These are phyloP conservation scores for Anthophora plumipes DNA, from an alignment of 2,888 invertebrate species.

Conservation along the genomic window DNA sequence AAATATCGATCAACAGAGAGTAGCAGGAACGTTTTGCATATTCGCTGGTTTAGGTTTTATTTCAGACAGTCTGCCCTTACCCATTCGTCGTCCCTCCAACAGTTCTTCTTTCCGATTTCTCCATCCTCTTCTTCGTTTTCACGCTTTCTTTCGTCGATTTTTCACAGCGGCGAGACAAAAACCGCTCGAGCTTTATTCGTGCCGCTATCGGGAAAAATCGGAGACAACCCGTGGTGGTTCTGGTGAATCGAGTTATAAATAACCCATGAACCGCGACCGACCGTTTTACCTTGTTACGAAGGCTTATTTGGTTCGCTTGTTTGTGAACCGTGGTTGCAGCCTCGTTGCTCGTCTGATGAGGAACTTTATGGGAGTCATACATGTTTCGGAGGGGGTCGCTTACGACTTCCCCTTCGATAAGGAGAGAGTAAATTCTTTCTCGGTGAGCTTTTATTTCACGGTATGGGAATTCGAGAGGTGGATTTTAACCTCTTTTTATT, in stretches of 20 bases:
- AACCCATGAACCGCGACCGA: slow-evolving; percentile 28
- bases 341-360: slow-evolving; percentile 4
- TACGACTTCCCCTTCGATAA: background rate
- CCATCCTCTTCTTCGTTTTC: background rate
- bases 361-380: no score
- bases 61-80: background rate
- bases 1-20: slow-evolving; percentile 28
- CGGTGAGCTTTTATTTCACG: no score
- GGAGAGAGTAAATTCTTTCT: background rate
- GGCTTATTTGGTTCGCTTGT: slow-evolving; percentile 29
- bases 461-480: no score
- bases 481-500: no score
- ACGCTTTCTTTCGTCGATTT: background rate
- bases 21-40: slow-evolving; percentile 19
- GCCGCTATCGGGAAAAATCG: slow-evolving; percentile 18
- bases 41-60: slow-evolving; percentile 1
- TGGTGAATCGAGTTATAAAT: slow-evolving; percentile 45
- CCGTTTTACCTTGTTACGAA: slow-evolving; percentile 40
- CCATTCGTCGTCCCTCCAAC: background rate
- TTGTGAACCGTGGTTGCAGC: slow-evolving; percentile 4
- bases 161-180: background rate
- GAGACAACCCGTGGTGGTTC: slow-evolving; percentile 11
- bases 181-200: slow-evolving; percentile 23
- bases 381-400: no score
- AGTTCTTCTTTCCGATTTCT: background rate